Conservation (phyloP, 1,140 invertebrate genomes). For the Hycleus cichorii region DNA sequence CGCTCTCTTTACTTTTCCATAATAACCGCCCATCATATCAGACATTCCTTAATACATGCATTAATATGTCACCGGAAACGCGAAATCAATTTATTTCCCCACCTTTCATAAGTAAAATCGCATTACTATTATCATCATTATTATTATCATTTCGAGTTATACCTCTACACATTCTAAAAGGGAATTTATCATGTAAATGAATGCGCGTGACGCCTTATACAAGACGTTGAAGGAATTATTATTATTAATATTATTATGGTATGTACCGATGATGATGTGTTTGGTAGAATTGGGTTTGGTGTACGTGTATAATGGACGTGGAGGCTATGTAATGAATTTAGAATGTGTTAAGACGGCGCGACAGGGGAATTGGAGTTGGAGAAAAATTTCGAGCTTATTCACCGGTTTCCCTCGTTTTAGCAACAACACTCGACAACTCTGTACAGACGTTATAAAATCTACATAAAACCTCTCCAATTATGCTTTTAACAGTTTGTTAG, state of each 20-base stretch:
- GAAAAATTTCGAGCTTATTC: conserved; percentile 2
- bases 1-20: no score
- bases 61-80: conserved; percentile 41
- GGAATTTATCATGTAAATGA: conserved; percentile 41
- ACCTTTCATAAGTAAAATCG: conserved; percentile 37
- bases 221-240: not conserved
- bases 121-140: conserved; percentile 23
- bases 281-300: no score
- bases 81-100: conserved; percentile 40
- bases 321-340: conserved; percentile 20
- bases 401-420: not conserved
- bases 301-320: conserved; percentile 17
- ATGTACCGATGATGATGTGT: conserved; percentile 12
- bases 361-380: conserved; percentile 2
- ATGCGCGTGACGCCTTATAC: conserved; percentile 18
- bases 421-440: conserved; percentile 1
- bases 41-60: conserved; percentile 25
- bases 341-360: not conserved
- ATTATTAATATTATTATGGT: conserved; percentile 8
- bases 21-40: no score
- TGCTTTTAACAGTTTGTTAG: conserved; percentile 9
- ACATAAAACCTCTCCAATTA: conserved; percentile 14
- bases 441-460: conserved; percentile 7
- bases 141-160: conserved; percentile 25
- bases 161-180: conserved; percentile 14